Base-by-base conservation (phyloP, 2,797 vertebrate species). In the Mormyrus hasselquistii region DNA sequence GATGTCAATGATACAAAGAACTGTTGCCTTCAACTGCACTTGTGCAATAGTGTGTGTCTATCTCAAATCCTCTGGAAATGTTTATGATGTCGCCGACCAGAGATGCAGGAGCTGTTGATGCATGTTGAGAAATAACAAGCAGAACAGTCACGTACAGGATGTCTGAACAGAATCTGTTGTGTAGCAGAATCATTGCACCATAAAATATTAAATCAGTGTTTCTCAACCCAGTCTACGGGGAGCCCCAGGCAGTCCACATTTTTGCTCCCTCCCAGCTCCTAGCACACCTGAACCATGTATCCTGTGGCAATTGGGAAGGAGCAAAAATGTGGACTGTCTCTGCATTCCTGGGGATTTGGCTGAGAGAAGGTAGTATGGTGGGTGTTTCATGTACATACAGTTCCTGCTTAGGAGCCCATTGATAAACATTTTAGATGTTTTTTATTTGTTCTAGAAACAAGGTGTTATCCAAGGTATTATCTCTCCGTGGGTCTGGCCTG, bases 41-140 rank as follows among this genome's bases (percentile, higher is more conserved):
- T 93, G 91, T 92, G 93, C 94, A 94, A 94, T 93, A 89, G 94
- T 41, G 34, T 44, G 53, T 57, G 3, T 86, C 12, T 53, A 19
- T 55, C 85, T 57, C 25, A 19, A 2, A 59, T 29, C 85, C 85
- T 87, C 50, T 34, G 16, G 85, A 41, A 87, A 87, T 57, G 83
- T 59, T 38, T 16, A 34, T 87, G 50, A 9, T 87, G 16, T 16
- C 2, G 14, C 12, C 6, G 3, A 22, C 73, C 38, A 16, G 69
- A 19, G 12, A 76, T 44, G 41, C 29, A 79, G 16, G 73, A 44
- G 38, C 38, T 79, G 73, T 79, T 79, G 38, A 44, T 79, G 73
- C 73, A 44, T 79, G 34, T 44, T 79, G 73, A 49, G 19, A 52
- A 84, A 52, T 84, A 84, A 84, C 44, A 84, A 52, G 22, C 9